Base-by-base conservation (phyloP, 2,113 vertebrate genomes). In the Melanostigma gelatinosum region DNA sequence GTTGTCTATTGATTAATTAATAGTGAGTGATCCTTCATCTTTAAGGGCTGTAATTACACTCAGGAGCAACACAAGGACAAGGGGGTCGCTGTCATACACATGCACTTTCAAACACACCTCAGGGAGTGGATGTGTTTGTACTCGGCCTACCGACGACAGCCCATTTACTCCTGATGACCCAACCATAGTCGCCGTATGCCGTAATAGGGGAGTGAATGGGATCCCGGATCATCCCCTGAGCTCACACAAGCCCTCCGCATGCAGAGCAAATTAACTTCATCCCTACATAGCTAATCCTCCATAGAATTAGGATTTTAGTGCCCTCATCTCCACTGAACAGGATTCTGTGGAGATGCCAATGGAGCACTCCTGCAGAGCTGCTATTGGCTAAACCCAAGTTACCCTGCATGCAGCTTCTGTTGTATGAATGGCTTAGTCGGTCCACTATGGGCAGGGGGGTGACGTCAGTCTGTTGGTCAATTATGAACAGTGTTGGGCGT, bases 1-100 rank as follows among this genome's bases (percentile, higher is more conserved):
- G 74, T 72, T 84, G 83, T 86, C 83, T 88, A 93, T 94, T 94
- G 93, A 95, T 93, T 93, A 91, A 94, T 94, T 93, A 93, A 91
- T 82, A 82, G 81, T 62, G 72, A 89, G 85, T 80, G 80, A 79
- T 77, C 84, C 84, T 84, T 89, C 89, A 89, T 87, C 83, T 87
- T 91, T 84, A 86, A 87, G 62, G 72, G 58, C 83, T 80, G 78
- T 90, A 87, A 86, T 90, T 86, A 90, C 80, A 79, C 78, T 18
- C 0, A 42, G 65, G 85, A 84, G 63, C 54, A 36, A 65, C 6
- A 46, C 76, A 75, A 87, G 83, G 88, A 85, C 76, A 69, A 46
- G 38, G 38, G 52, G 79, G 80, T 68, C 54, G 24, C 77, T 73
- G 82, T 75, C 70, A 55, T 52, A 72, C 57, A 75, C 55, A 44